Base-by-base conservation (phyloP, 2,888 invertebrate genomes). In the Oscheius sp. region DNA sequence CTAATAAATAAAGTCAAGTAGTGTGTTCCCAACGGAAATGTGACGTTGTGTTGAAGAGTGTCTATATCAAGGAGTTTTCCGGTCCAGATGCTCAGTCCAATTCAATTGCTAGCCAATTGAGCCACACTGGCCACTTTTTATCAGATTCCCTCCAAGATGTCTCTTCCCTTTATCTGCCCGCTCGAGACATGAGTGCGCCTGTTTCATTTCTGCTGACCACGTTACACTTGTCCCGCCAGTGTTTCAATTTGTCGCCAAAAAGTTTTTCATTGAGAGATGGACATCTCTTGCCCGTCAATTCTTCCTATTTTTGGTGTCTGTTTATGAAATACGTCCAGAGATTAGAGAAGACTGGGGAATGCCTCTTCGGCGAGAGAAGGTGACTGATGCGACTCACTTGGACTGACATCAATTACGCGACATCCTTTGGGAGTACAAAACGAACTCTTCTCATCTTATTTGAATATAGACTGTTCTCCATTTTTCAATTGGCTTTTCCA, bases 171-270 rank as follows among this genome's bases (percentile, higher is more conserved):
- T 21, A 49, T 18, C 21, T 49, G 49, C 5, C 16, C 49, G 2
- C 49, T 35, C 35, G 5, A 35, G 35, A 3, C 35, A 35, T 35
- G 27, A 27, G 27, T n/a, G 35, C 58, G 58, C 58, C 58, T 58
- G 58, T 58, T 25, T 58, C 58, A 58, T 58, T 29, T 29, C 29
- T 29, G 58, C 29, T 58, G 58, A 58, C 58, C 58, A 58, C 35
- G 58, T 58, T 58, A 58, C 58, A 58, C 58, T 16, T 49, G n/a
- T 35, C 23, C 53, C 53, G 18, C 21, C 23, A 53, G 21, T 18
- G 27, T 58, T 58, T 58, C 49, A 58, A 58, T 58, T 58, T 58
- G 58, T 58, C 58, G 58, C 21, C 53, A 53, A 25, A 53, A 25
- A 53, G 23, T 21, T 25, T 53, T 21, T 53, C 25, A 18, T 25